Evolutionary conservation across 1,140 invertebrate species (phyloP).

Genomic region (Alviniconcha marisindica): DNA sequence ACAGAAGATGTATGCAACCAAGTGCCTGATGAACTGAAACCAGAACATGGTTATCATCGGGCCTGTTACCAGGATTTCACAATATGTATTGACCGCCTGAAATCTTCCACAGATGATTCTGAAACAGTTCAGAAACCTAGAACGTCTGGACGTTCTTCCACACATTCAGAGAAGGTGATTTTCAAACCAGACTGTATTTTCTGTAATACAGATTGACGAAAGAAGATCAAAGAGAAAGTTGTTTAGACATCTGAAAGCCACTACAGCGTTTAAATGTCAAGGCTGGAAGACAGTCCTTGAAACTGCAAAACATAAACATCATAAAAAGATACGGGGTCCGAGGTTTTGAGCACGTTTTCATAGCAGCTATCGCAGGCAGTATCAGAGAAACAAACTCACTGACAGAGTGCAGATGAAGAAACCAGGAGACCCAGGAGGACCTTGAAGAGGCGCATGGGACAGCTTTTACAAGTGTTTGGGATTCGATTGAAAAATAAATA

Average conservation of each 20-base stretch:
- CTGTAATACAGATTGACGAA: not conserved
- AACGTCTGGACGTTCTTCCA: too few species aligned
- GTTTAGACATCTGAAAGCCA: slow-evolving; percentile 4
- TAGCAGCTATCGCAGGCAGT: slow-evolving; percentile 7
- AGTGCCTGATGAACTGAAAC: too few species aligned
- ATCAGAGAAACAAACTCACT: not conserved
- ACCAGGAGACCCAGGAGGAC: not conserved
- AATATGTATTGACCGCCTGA: too few species aligned
- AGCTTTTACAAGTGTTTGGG: not conserved
- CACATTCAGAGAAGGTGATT: too few species aligned
- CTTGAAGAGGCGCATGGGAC: not conserved
- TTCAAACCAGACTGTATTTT: too few species aligned
- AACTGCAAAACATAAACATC: not conserved
- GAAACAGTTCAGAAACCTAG: too few species aligned
- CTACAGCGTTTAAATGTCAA: not conserved
- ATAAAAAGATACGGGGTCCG: not conserved
- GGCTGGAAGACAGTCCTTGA: not conserved
- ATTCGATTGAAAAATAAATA: not conserved
- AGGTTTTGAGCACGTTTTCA: not conserved
- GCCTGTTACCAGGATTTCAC: too few species aligned
- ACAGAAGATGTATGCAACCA: too few species aligned
- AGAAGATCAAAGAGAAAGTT: not conserved
- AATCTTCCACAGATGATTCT: too few species aligned
- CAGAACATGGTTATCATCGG: too few species aligned
- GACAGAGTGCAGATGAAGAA: slow-evolving; percentile 15